Evolutionary conservation across 1,140 invertebrate genomes (phyloP).

Genomic region (Drosophila tani): DNA sequence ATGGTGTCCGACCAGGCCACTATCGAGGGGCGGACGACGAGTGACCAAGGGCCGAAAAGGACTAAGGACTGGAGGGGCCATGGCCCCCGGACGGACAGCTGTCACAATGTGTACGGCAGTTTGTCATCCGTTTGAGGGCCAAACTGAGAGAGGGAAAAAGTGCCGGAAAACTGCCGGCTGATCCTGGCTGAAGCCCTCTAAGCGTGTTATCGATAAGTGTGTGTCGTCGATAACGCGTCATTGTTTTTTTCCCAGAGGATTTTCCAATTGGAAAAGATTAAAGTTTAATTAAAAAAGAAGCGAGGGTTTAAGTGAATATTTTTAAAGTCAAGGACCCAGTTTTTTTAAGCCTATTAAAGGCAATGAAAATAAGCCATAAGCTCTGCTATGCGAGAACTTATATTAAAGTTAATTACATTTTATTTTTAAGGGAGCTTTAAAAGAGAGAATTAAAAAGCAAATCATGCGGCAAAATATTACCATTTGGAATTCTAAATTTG

Average conservation of each 20-base stretch:
- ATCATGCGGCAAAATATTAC: background rate
- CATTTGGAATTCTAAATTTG: slow-evolving; percentile 2
- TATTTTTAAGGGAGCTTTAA: background rate
- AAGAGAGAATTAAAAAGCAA: background rate
- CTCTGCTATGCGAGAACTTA: background rate
- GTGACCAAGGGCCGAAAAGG: slow-evolving; percentile 10
- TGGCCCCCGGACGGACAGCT: slow-evolving; percentile 52
- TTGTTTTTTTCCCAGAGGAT: background rate
- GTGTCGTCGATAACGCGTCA: slow-evolving; percentile 8
- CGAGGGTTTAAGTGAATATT: background rate
- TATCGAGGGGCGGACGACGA: slow-evolving; percentile 12
- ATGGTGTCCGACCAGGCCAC: slow-evolving; percentile 52
- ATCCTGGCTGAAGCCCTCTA: slow-evolving; percentile 26
- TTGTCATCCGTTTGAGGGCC: slow-evolving; percentile 56
- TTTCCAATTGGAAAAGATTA: slow-evolving; percentile 6
- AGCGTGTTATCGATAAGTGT: slow-evolving; percentile 61
- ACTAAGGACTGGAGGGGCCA: slow-evolving; percentile 4
- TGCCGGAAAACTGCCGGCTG: slow-evolving; percentile 10
- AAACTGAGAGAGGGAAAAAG: background rate
- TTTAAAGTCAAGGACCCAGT: background rate
- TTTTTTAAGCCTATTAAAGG: background rate
- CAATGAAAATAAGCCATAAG: background rate
- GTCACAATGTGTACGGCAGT: slow-evolving; percentile 61
- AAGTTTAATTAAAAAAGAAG: background rate
- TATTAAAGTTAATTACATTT: background rate